These are phyloP conservation scores for Macrobrachium rosenbergii DNA, from an alignment of 1,140 invertebrate species.

Conservation along the genomic window DNA sequence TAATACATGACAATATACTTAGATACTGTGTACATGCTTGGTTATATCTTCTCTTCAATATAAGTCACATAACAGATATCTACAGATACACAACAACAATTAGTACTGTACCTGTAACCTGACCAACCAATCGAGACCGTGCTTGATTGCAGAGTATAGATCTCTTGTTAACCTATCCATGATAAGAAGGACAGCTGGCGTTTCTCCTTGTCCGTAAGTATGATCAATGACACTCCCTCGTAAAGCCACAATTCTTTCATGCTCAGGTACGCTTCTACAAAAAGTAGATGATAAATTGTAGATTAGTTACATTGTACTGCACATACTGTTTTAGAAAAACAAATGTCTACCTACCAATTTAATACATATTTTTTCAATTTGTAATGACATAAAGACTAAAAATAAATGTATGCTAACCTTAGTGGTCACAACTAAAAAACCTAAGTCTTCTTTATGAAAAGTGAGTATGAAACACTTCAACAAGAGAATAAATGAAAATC, in stretches of 20 bases:
- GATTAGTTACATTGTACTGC: slow-evolving; percentile 6
- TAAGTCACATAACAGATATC: not conserved
- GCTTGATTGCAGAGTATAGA: slow-evolving; percentile 84
- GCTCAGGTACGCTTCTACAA: slow-evolving; percentile 83
- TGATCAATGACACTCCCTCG: slow-evolving; percentile 88
- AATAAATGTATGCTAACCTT: too few relatives aligned
- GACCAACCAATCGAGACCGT: slow-evolving; percentile 78
- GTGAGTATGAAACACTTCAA: too few relatives aligned
- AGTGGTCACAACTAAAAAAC: too few relatives aligned
- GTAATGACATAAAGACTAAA: too few relatives aligned
- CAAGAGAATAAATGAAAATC: not conserved
- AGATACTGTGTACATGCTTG: not conserved
- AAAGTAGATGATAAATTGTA: not conserved
- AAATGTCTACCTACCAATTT: too few relatives aligned
- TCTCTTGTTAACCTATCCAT: slow-evolving; percentile 78
- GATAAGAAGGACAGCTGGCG: slow-evolving; percentile 68
- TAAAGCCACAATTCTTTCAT: slow-evolving; percentile 85
- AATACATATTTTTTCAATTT: too few relatives aligned
- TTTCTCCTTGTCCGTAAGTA: slow-evolving; percentile 75
- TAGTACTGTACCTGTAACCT: slow-evolving; percentile 74
- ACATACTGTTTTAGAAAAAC: too few relatives aligned
- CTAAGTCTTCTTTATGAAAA: too few relatives aligned
- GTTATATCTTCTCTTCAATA: not conserved
- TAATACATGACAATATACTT: not conserved
- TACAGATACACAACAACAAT: too few relatives aligned